phyloP scores from a whole-genome alignment of 2,888 invertebrate species.

The Macrostomum cliftonense region DNA sequence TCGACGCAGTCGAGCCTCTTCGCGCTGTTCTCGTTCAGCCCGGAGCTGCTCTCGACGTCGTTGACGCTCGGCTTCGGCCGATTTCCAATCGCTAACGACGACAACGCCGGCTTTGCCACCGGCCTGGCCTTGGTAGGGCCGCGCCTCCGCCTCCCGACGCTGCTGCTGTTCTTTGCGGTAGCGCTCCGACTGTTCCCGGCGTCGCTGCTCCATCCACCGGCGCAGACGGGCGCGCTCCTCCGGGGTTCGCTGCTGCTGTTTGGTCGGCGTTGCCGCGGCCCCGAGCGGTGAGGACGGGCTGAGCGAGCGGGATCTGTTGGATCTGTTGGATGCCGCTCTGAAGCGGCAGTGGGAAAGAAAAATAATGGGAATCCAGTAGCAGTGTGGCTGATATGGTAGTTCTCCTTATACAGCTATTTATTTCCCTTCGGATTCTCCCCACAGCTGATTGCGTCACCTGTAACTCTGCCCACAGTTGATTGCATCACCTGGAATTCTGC shows the following conservation, averaged over 20 bases:
- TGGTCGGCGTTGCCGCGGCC: not conserved
- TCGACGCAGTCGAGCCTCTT: not conserved
- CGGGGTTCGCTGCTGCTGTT: slow-evolving; percentile 8
- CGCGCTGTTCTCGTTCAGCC: not conserved
- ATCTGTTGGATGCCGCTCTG: too few species aligned
- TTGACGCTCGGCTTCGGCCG: not conserved
- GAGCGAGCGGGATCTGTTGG: not conserved
- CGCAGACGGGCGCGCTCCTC: slow-evolving; percentile 19
- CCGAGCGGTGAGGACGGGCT: not conserved
- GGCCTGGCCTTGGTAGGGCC: slow-evolving; percentile 18
- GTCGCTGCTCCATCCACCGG: slow-evolving; percentile 24
- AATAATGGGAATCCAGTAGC: too few species aligned
- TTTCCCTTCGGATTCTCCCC: too few species aligned
- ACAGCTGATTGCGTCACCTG: too few species aligned
- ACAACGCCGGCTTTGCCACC: slow-evolving; percentile 2
- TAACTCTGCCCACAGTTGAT: too few species aligned
- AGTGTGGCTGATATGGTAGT: too few species aligned
- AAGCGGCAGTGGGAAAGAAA: too few species aligned
- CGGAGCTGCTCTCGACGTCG: not conserved
- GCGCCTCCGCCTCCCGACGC: slow-evolving; percentile 20
- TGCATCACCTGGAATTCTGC: too few species aligned
- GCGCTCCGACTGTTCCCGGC: slow-evolving; percentile 18
- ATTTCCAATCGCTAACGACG: not conserved
- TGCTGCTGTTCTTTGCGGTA: slow-evolving; percentile 19
- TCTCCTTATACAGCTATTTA: too few species aligned